These are phyloP conservation scores for Drosophila cardini DNA, from an alignment of 1,140 invertebrate species.

Conservation along the genomic window DNA sequence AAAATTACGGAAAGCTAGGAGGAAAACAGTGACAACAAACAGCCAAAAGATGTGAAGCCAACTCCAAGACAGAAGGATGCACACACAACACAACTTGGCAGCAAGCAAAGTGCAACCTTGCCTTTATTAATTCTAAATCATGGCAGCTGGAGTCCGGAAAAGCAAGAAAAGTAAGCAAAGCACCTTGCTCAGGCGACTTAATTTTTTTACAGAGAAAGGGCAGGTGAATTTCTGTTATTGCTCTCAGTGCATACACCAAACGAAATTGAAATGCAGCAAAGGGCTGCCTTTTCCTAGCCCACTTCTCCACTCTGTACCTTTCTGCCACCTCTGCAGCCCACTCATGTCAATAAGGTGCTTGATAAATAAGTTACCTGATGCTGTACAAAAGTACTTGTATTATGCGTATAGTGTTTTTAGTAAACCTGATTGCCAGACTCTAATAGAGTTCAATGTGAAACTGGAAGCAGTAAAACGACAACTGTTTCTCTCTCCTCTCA, in stretches of 20 bases:
- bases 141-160: slow-evolving; percentile 36
- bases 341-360: slow-evolving; percentile 61
- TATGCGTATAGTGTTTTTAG: slow-evolving; percentile 23
- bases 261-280: slow-evolving; percentile 67
- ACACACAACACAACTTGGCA: slow-evolving; percentile 39
- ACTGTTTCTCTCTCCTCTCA: slow-evolving; percentile 28
- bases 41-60: slow-evolving; percentile 57
- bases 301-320: neutral
- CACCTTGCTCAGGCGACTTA: slow-evolving; percentile 9
- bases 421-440: slow-evolving; percentile 25
- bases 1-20: no score
- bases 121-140: slow-evolving; percentile 81
- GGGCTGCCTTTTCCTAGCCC: slow-evolving; percentile 15
- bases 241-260: slow-evolving; percentile 36
- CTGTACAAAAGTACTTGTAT: neutral
- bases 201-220: slow-evolving; percentile 7
- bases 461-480: slow-evolving; percentile 27
- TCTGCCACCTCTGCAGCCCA: slow-evolving; percentile 5
- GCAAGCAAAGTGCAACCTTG: slow-evolving; percentile 22
- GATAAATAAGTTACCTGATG: slow-evolving; percentile 52
- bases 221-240: slow-evolving; percentile 1
- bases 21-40: slow-evolving; percentile 4
- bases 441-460: slow-evolving; percentile 39
- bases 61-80: slow-evolving; percentile 51
- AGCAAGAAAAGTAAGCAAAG: slow-evolving; percentile 26